Evolutionary conservation across 2,113 vertebrate species (phyloP), one percentile per base, ranked within the genome.

Genomic region (Rhabdomys dilectus): DNA sequence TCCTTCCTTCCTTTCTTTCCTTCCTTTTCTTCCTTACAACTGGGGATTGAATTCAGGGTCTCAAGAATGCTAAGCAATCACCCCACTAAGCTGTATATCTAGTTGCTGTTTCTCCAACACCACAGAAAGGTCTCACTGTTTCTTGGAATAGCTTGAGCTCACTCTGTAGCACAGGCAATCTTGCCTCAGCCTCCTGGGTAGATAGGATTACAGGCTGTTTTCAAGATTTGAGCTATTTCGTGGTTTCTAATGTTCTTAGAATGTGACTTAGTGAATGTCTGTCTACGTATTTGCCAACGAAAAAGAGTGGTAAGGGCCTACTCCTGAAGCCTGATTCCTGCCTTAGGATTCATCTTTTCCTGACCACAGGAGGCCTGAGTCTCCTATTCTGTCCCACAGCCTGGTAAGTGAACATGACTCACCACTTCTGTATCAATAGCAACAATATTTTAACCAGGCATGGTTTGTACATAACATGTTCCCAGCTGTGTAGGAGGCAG

Each of bases 181-280:
- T 26, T 64, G 26, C 39, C 39, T 85, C 24, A 85, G 26, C 26
- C 39, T 85, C 39, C 58, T 64, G 24, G 13, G 7, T 60, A 85
- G n/a, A 26, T 85, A 39, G 82, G 56, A 62, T 45, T 64, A 13
- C 24, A 82, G 42, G 80, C 94, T 94, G 62, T 88, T 93, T 81
- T 86, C 29, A 66, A 0, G 64, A 93, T 89, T 87, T 90, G 87
- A 93, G 26, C 56, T 53, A 16, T 68, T 85, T 58, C 5, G 2
- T 91, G 8, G 19, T 89, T 91, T 24, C 15, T 19, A 36, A 77
- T 82, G 58, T 91, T 76, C 29, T 77, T 8, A 68, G 66, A 68
- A 68, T 68, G 34, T 89, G 82, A 70, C 86, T n/a, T 97, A 62
- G 72, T 81, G 24, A 93, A 91, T 89, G 76, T 92, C 62, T 94